These are phyloP conservation scores for Manduca sexta DNA, from an alignment of 1,140 invertebrate species.

Conservation along the genomic window DNA sequence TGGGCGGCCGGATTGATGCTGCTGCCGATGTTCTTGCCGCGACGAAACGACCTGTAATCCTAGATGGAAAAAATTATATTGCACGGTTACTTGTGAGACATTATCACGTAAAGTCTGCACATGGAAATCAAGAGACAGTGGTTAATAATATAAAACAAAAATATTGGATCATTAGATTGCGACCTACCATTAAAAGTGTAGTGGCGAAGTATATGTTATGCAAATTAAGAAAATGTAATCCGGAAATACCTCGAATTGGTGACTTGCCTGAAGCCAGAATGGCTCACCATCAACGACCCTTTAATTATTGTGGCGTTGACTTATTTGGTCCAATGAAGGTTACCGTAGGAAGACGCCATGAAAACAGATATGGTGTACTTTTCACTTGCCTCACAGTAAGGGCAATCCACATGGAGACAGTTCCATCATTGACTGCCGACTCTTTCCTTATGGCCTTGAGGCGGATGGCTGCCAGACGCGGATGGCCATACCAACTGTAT, in stretches of 20 bases:
- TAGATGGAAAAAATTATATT: not conserved
- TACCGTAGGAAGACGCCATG: conserved; percentile 5
- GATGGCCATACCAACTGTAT: too few relatives aligned
- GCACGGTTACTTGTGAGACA: not conserved
- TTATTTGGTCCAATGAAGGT: conserved; percentile 28
- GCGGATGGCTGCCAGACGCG: too few relatives aligned
- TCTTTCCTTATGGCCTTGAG: not conserved
- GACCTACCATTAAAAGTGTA: conserved; percentile 7
- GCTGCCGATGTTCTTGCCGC: not conserved
- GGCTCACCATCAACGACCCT: conserved; percentile 13
- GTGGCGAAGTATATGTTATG: not conserved
- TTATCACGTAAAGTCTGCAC: conserved; percentile 2
- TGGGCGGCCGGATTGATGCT: conserved; percentile 1
- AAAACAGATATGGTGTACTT: conserved; percentile 25
- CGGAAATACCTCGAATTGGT: too few relatives aligned
- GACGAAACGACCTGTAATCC: not conserved
- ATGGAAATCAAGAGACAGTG: conserved; percentile 10
- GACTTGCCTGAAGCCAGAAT: not conserved
- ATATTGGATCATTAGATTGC: conserved; percentile 13
- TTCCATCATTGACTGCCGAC: not conserved
- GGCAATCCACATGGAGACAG: not conserved
- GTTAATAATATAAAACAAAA: conserved; percentile 10
- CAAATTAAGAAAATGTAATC: too few relatives aligned
- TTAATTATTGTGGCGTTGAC: conserved; percentile 23
- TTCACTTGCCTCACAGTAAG: not conserved